phyloP scores from a whole-genome alignment of 2,113 vertebrate species.

The Sylvilagus bachmani region DNA sequence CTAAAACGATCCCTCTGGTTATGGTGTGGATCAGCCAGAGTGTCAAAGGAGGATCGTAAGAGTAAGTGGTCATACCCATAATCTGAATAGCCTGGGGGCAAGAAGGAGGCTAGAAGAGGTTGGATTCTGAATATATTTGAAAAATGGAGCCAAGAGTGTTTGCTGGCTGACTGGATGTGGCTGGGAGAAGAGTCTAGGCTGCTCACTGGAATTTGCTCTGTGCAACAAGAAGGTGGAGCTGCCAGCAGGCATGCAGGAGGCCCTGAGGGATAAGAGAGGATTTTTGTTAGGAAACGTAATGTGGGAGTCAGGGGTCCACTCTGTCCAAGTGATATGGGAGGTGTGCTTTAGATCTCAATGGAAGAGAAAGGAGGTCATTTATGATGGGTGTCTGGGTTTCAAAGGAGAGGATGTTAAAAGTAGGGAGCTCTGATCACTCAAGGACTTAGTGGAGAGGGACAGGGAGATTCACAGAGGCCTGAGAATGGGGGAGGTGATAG shows the following conservation, averaged over 20 bases:
- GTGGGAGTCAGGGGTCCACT: neutral
- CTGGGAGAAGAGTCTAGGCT: neutral
- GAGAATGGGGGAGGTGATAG: neutral
- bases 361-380: neutral
- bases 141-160: neutral
- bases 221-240: too few relatives aligned
- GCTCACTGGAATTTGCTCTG: neutral
- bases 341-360: neutral
- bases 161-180: too few relatives aligned
- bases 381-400: too few relatives aligned
- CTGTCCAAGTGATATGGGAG: neutral
- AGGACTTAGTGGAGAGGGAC: neutral
- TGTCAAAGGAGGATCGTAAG: neutral
- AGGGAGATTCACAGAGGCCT: neutral
- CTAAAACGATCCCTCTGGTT: neutral
- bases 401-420: neutral
- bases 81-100: too few relatives aligned
- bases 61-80: neutral
- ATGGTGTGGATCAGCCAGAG: neutral
- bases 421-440: too few relatives aligned
- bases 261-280: fast-evolving
- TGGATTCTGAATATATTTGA: neutral
- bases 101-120: neutral
- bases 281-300: fast-evolving
- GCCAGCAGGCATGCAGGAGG: neutral